A percentile compares a stretch with the other conserved stretches of the same genome.
Evolutionary conservation across 2,797 vertebrate genomes (phyloP).

Genomic region (Mus spretus): DNA sequence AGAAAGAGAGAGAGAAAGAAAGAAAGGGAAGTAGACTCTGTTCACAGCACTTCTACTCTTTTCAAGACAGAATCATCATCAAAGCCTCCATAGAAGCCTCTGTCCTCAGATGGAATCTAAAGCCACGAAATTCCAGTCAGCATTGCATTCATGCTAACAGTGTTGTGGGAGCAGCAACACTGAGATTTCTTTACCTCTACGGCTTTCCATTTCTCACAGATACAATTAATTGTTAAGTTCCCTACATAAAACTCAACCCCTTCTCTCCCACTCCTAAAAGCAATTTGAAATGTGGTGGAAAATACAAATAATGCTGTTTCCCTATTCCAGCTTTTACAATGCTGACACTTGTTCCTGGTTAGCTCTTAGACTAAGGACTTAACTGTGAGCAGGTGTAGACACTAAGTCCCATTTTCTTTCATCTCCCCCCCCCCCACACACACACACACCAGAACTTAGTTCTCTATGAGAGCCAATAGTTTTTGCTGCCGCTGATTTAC

Average conservation of each 20-base stretch:
- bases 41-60: not conserved
- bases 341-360: not conserved
- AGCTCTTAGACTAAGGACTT: not conserved
- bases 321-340: not conserved
- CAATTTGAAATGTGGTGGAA: not conserved
- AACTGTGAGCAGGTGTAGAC: not conserved
- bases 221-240: conserved; percentile 2
- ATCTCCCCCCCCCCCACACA: no score
- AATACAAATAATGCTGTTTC: not conserved
- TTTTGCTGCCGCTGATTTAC: not conserved
- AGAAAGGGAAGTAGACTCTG: not conserved
- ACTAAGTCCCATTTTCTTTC: not conserved
- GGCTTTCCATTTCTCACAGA: not conserved
- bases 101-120: not conserved
- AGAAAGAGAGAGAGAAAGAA: not conserved
- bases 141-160: not conserved
- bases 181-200: not conserved
- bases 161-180: not conserved
- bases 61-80: not conserved
- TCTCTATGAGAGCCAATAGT: not conserved
- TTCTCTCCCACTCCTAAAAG: not conserved
- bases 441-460: not conserved
- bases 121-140: not conserved
- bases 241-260: not conserved
- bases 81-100: not conserved